Base-by-base conservation (phyloP, 2,113 vertebrate species). In the Suncus etruscus region DNA sequence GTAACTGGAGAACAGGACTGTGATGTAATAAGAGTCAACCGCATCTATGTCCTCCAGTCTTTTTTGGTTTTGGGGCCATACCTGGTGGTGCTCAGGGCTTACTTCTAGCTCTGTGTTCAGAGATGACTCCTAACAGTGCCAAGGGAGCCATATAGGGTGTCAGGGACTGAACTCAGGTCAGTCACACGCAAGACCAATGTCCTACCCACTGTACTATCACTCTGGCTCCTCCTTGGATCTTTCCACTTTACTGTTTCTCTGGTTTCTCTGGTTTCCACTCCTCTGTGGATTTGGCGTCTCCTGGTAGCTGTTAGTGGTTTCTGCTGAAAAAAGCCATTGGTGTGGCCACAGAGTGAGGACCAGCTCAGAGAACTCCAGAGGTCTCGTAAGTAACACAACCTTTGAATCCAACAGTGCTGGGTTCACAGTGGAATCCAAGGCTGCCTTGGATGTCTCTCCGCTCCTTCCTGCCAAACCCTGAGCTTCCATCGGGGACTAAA, bases 261-360 rank as follows among this genome's bases (percentile, higher is more conserved):
- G 89, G 84, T 94, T 95, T 96, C 92, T 93, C 79, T 81, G 90
- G 95, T 95, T 81, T 81, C 90, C 94, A 61, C 68, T 91, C 95
- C 86, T 93, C 76, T 3, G 90, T 95, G 93, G 70, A 81, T 72
- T 86, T 75, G 83, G 68, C 76, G 80, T 89, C 93, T 94, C 93
- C 94, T 51, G 87, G 90, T 96, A 96, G 95, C 92, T 89, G 82
- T 92, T 96, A 95, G 95, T 91, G 78, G 90, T 63, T 88, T 94
- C 94, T 94, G 91, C 89, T 96, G 95, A 95, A 94, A 97, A 96
- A 93, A 90, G 90, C 95, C 95, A 96, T 93, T 94, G 93, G 93
- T 25, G 87, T 94, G 95, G 80, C 16, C 4, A 90, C 93, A 94
- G 88, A 97, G 75, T 83, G 93, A 91, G 83, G 88, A 65, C 94